phyloP scores from a whole-genome alignment of 2,888 invertebrate species.

The Villa cingulata region DNA sequence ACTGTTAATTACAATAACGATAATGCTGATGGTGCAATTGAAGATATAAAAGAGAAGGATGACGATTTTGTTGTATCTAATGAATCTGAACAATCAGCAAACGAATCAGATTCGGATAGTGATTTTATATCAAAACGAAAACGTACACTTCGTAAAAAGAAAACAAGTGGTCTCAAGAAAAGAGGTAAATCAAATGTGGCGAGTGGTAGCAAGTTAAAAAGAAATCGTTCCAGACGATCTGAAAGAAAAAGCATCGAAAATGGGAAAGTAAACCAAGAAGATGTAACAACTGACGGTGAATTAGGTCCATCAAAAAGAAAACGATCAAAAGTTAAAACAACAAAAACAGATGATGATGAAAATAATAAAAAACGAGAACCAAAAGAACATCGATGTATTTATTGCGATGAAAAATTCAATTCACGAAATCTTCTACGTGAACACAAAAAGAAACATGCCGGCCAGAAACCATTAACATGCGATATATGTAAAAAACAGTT shows the following conservation, averaged over 20 bases:
- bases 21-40: conserved; percentile 10
- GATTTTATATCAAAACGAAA: conserved; percentile 18
- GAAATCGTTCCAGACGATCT: not conserved
- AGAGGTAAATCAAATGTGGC: conserved; percentile 1
- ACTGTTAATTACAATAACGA: conserved; percentile 30
- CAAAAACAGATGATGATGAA: conserved; percentile 5
- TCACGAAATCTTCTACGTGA: conserved; percentile 39
- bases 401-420: conserved; percentile 38
- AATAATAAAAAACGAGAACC: not conserved
- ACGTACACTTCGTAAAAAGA: conserved; percentile 12
- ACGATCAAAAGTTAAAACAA: not conserved
- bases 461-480: conserved; percentile 30
- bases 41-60: conserved; percentile 21
- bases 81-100: conserved; percentile 25
- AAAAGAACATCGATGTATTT: conserved; percentile 28
- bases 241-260: not conserved
- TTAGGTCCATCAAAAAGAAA: conserved; percentile 14
- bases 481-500: conserved; percentile 35
- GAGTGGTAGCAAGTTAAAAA: not conserved
- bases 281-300: conserved; percentile 15
- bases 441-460: conserved; percentile 38
- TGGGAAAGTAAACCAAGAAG: not conserved
- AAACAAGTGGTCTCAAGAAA: not conserved
- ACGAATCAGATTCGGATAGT: conserved; percentile 25
- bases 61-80: conserved; percentile 34